Percentiles rank a stretch among this genome's conserved stretches.
phyloP scores from a whole-genome alignment of 2,113 vertebrate species.

The Pipa parva region DNA sequence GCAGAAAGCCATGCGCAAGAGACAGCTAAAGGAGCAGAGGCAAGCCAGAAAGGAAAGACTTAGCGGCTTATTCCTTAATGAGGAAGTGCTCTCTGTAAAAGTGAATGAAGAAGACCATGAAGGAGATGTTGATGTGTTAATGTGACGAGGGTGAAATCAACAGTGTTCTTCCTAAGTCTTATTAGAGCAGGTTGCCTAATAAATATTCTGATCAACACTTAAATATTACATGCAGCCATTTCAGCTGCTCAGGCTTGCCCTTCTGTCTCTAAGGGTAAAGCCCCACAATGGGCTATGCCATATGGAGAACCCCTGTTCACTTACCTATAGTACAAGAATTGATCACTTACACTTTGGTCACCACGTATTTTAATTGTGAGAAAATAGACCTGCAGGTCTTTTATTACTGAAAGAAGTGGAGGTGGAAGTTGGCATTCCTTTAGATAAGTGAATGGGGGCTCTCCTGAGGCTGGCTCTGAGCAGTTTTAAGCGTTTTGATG shows the following conservation, averaged over 20 bases:
- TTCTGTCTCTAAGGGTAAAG: neutral
- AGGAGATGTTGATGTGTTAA: conserved; percentile 91
- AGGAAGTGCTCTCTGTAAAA: conserved; percentile 91
- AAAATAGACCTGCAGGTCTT: too few species aligned
- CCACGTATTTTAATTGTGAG: too few species aligned
- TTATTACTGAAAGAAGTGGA: too few species aligned
- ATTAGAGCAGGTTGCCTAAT: conserved; percentile 15
- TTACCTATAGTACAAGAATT: too few species aligned
- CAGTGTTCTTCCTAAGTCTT: conserved; percentile 82
- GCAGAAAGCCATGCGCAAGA: conserved; percentile 94
- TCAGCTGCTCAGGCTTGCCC: neutral
- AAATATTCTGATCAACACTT: neutral
- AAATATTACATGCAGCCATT: neutral
- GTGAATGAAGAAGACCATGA: conserved; percentile 87
- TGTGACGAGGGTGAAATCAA: conserved; percentile 83
- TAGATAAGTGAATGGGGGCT: too few species aligned
- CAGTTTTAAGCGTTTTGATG: too few species aligned
- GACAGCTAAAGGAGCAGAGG: conserved; percentile 95
- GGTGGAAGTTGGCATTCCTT: too few species aligned
- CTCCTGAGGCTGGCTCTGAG: too few species aligned
- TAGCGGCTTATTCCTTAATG: conserved; percentile 95
- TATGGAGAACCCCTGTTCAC: too few species aligned
- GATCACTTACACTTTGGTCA: too few species aligned
- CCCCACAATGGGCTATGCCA: too few species aligned
- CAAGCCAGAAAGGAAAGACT: conserved; percentile 94